These are phyloP conservation scores for Xyliphius kryptos DNA, from an alignment of 2,113 vertebrate species.

Conservation along the genomic window DNA sequence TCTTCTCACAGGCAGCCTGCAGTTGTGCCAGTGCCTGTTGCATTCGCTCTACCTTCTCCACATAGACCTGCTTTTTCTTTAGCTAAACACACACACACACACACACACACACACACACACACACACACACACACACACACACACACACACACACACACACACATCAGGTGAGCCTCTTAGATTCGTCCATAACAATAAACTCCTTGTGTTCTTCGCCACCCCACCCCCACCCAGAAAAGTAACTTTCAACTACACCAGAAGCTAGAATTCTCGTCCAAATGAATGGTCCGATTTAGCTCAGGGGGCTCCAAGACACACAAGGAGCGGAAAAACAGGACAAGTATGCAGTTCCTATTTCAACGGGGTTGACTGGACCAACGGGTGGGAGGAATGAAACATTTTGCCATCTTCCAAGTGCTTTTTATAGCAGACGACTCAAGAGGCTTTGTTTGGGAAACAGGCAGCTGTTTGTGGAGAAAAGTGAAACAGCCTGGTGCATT, in stretches of 20 bases:
- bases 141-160: slow-evolving; percentile 22
- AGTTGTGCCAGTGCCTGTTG: slow-evolving; percentile 93
- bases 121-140: slow-evolving; percentile 6
- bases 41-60: slow-evolving; percentile 97
- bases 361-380: slow-evolving; percentile 17
- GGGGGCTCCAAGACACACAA: slow-evolving; percentile 28
- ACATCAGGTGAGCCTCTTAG: slow-evolving; percentile 17
- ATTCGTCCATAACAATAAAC: slow-evolving; percentile 32
- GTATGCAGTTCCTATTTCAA: slow-evolving; percentile 38
- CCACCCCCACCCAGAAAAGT: slow-evolving; percentile 6
- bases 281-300: slow-evolving; percentile 41
- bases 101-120: slow-evolving; percentile 20
- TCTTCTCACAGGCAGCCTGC: slow-evolving; percentile 93
- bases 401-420: slow-evolving; percentile 39
- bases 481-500: slow-evolving; percentile 33
- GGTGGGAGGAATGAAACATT: slow-evolving; percentile 27
- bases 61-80: slow-evolving; percentile 98
- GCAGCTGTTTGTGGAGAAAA: slow-evolving; percentile 43
- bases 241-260: slow-evolving; percentile 28
- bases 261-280: slow-evolving; percentile 35
- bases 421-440: slow-evolving; percentile 45
- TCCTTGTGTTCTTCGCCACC: slow-evolving; percentile 21
- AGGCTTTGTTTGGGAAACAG: slow-evolving; percentile 47
- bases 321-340: slow-evolving; percentile 29
- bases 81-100: slow-evolving; percentile 62